A percentile compares a stretch with the other conserved stretches of the same genome.
These are phyloP conservation scores for Rhagologus leucostigma DNA, from an alignment of 2,113 vertebrate species.

Conservation along the genomic window DNA sequence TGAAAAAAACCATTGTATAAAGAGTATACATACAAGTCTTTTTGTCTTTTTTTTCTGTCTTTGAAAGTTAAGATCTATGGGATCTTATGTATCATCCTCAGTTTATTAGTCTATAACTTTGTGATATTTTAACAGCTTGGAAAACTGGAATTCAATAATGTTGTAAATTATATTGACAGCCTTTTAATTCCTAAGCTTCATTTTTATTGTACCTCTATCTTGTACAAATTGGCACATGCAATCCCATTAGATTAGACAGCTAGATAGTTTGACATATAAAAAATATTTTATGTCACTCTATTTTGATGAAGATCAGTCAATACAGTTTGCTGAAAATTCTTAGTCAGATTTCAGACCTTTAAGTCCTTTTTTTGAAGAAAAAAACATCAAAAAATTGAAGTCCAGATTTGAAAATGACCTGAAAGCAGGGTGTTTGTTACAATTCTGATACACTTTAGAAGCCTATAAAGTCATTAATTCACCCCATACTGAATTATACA, in stretches of 20 bases:
- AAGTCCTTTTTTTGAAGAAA: not conserved
- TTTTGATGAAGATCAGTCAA: slow-evolving; percentile 52
- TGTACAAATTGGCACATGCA: slow-evolving; percentile 47
- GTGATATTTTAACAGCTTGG: slow-evolving; percentile 27
- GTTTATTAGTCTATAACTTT: slow-evolving; percentile 23
- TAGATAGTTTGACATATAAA: slow-evolving; percentile 25
- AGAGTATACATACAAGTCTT: not conserved
- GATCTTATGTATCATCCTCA: not conserved
- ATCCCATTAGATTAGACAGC: slow-evolving; percentile 42
- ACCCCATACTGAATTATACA: not conserved
- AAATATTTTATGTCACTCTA: slow-evolving; percentile 45
- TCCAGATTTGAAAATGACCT: not conserved
- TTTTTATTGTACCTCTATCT: slow-evolving; percentile 57
- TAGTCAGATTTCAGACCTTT: not conserved
- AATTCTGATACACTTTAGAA: not conserved
- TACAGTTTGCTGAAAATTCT: slow-evolving; percentile 13
- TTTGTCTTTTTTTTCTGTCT: not conserved
- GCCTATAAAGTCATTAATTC: not conserved
- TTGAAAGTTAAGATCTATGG: not conserved
- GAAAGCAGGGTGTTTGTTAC: not conserved
- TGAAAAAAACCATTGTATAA: not conserved
- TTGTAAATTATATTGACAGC: slow-evolving; percentile 63
- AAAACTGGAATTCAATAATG: slow-evolving; percentile 24
- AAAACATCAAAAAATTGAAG: not conserved
- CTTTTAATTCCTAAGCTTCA: slow-evolving; percentile 50